Percentiles rank a stretch among this genome's conserved stretches.
phyloP scores from a whole-genome alignment of 2,888 invertebrate species.

The Morpho achilles region DNA sequence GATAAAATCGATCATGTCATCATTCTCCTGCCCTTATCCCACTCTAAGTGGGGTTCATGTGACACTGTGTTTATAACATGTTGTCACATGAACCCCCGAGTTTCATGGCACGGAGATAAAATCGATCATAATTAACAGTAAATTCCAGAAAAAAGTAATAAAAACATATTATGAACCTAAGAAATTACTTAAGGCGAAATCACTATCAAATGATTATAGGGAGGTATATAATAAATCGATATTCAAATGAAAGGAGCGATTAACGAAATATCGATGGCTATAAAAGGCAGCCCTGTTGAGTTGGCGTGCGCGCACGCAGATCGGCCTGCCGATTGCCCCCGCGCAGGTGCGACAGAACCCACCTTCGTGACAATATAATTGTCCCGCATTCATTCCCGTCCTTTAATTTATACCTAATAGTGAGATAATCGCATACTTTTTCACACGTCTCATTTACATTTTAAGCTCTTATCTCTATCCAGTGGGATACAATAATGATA shows the following conservation, averaged over 20 bases:
- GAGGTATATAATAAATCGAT: conserved; percentile 22
- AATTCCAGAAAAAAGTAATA: no score
- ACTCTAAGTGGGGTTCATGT: no score
- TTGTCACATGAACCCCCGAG: no score
- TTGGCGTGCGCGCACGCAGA: conserved; percentile 52
- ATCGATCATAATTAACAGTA: no score
- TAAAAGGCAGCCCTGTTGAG: conserved; percentile 30
- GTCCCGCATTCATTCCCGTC: conserved; percentile 65
- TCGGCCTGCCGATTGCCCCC: conserved; percentile 40
- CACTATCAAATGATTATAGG: conserved; percentile 8
- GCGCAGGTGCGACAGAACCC: conserved; percentile 41
- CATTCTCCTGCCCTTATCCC: no score
- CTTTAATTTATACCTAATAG: conserved; percentile 77
- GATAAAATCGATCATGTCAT: no score
- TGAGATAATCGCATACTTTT: conserved; percentile 72
- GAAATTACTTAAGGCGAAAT: not conserved
- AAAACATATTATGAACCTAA: not conserved
- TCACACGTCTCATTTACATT: conserved; percentile 75
- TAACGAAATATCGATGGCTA: conserved; percentile 22
- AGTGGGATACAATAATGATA: conserved; percentile 63
- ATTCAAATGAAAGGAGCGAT: conserved; percentile 24
- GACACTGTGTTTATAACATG: no score
- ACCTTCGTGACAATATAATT: conserved; percentile 77
- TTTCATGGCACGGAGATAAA: no score
- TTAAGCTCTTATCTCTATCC: conserved; percentile 55